Conservation (phyloP, 2,113 vertebrate genomes). For the Neolamprologus sp. region DNA sequence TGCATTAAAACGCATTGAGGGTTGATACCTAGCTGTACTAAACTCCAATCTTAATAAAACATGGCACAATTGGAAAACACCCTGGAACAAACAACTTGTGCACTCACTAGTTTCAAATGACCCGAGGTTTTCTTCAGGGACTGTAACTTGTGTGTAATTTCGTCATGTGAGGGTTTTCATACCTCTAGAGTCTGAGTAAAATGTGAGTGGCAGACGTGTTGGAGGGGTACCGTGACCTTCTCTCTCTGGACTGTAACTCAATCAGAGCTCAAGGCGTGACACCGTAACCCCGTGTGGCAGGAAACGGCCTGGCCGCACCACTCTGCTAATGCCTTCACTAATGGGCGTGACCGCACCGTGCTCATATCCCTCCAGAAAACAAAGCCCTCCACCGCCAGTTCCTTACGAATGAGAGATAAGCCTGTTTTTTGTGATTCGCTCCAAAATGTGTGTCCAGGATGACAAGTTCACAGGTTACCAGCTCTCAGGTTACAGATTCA, state of each 20-base stretch:
- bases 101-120: constrained; percentile 33
- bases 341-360: constrained; percentile 72
- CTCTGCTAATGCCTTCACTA: constrained; percentile 75
- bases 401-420: constrained; percentile 54
- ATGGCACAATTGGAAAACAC: constrained; percentile 29
- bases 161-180: constrained; percentile 30
- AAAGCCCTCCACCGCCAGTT: constrained; percentile 50
- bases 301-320: constrained; percentile 56
- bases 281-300: constrained; percentile 65
- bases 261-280: constrained; percentile 74
- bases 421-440: constrained; percentile 58
- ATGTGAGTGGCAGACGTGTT: constrained; percentile 62
- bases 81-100: constrained; percentile 18
- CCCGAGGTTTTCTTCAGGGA: constrained; percentile 37
- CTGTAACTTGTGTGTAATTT: constrained; percentile 22
- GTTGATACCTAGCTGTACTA: neutral
- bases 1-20: neutral
- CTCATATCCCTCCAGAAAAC: constrained; percentile 69
- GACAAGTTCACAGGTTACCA: constrained; percentile 63
- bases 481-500: constrained; percentile 59
- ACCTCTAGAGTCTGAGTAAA: constrained; percentile 30
- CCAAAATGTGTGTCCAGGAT: constrained; percentile 57
- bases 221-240: constrained; percentile 67
- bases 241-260: constrained; percentile 78
- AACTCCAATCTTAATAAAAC: neutral